Evolutionary conservation across 2,113 vertebrate species (phyloP).

Genomic region (Suricata suricatta): DNA sequence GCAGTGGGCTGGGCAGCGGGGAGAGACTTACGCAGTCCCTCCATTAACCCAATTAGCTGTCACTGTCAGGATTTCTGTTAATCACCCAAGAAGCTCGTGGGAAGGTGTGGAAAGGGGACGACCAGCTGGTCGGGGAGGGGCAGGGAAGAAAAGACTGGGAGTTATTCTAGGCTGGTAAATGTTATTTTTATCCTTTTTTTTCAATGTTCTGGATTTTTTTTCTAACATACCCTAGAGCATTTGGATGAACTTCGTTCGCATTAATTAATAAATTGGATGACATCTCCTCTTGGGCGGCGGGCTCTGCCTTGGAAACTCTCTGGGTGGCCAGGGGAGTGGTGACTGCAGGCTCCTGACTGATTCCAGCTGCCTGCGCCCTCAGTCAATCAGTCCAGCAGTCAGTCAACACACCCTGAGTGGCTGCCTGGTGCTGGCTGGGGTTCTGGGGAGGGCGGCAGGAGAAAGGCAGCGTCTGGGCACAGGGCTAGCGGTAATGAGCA

Average conservation of each 20-base stretch:
- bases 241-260: constrained; percentile 28
- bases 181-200: constrained; percentile 62
- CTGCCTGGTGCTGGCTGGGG: neutral
- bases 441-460: neutral
- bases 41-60: constrained; percentile 72
- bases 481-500: neutral
- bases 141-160: constrained; percentile 9
- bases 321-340: neutral
- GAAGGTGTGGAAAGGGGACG: constrained; percentile 39
- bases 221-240: constrained; percentile 29
- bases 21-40: constrained; percentile 65
- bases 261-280: constrained; percentile 75
- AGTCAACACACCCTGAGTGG: neutral
- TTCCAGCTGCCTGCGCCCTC: neutral
- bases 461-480: neutral
- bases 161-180: neutral
- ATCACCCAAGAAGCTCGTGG: neutral
- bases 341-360: neutral
- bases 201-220: neutral
- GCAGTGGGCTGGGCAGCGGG: constrained; percentile 7
- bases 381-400: neutral
- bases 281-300: neutral
- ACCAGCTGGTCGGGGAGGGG: neutral
- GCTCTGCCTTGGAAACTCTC: neutral
- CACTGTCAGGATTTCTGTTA: constrained; percentile 40